phyloP scores from a whole-genome alignment of 2,888 invertebrate genomes.

The Stramonita haemastoma region DNA sequence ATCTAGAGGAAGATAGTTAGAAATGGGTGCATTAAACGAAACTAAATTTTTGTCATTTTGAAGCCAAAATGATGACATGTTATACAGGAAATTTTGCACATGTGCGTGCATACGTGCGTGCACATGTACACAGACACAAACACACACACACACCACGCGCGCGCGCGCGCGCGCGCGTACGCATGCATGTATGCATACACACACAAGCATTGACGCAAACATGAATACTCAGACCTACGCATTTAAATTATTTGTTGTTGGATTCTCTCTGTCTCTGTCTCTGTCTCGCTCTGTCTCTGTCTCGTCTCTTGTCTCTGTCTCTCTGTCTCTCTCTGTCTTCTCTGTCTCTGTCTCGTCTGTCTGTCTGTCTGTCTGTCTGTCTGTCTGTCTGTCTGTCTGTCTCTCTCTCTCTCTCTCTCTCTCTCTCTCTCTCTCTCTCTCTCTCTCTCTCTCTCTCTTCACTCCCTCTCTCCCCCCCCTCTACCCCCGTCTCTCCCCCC shows the following conservation, averaged over 20 bases:
- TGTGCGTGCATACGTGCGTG: not conserved
- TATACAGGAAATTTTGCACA: not conserved
- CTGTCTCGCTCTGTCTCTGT: too few relatives aligned
- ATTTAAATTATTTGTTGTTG: not conserved
- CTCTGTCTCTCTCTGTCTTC: not conserved
- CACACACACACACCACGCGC: not conserved
- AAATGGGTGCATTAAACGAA: too few relatives aligned
- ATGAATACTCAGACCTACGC: constrained; percentile 22
- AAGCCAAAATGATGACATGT: too few relatives aligned
- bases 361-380: constrained; percentile 16
- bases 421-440: constrained; percentile 38
- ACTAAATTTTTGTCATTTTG: too few relatives aligned
- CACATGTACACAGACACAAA: not conserved
- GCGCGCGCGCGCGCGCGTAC: constrained; percentile 13
- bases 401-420: constrained; percentile 28
- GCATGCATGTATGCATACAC: not conserved
- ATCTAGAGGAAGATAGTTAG: too few relatives aligned
- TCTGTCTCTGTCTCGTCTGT: not conserved
- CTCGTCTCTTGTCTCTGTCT: not conserved
- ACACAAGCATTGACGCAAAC: constrained; percentile 11
- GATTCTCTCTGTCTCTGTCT: not conserved
- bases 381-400: constrained; percentile 16
- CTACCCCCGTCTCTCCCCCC: not conserved
- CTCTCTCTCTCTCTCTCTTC: not conserved
- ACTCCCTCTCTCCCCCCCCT: not conserved